A percentile compares a stretch with the other conserved stretches of the same genome.
phyloP scores from a whole-genome alignment of 2,888 invertebrate genomes.

The Conchocele bisecta region DNA sequence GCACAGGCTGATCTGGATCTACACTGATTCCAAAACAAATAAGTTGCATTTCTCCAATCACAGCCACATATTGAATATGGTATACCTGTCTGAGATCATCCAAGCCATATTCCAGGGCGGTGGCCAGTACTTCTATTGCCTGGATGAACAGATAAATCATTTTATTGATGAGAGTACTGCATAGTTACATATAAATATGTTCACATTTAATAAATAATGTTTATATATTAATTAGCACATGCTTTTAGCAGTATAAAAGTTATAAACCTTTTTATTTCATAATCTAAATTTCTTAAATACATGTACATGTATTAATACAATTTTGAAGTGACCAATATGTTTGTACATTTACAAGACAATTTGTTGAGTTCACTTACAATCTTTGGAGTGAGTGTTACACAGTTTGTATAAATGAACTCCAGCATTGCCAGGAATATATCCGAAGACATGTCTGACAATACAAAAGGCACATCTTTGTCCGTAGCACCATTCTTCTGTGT shows the following conservation, averaged over 20 bases:
- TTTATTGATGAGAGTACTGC: not conserved
- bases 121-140: constrained; percentile 80
- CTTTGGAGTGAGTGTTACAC: constrained; percentile 77
- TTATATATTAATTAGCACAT: not conserved
- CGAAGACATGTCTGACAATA: constrained; percentile 78
- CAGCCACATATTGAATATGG: too few species aligned
- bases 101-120: constrained; percentile 80
- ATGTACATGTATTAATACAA: constrained; percentile 1
- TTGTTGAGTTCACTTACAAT: constrained; percentile 67
- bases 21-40: too few species aligned
- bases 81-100: constrained; percentile 80
- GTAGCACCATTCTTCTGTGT: constrained; percentile 60
- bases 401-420: constrained; percentile 81
- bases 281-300: not conserved
- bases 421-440: constrained; percentile 79
- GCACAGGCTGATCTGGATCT: too few species aligned
- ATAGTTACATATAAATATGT: not conserved
- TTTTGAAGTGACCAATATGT: too few species aligned
- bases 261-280: too few species aligned
- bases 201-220: not conserved
- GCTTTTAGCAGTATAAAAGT: not conserved
- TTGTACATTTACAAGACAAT: too few species aligned
- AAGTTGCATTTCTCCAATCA: too few species aligned
- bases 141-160: constrained; percentile 49
- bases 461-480: constrained; percentile 78